Evolutionary conservation across 2,797 vertebrate species (phyloP).

Genomic region (Eupleurogrammus muticus): DNA sequence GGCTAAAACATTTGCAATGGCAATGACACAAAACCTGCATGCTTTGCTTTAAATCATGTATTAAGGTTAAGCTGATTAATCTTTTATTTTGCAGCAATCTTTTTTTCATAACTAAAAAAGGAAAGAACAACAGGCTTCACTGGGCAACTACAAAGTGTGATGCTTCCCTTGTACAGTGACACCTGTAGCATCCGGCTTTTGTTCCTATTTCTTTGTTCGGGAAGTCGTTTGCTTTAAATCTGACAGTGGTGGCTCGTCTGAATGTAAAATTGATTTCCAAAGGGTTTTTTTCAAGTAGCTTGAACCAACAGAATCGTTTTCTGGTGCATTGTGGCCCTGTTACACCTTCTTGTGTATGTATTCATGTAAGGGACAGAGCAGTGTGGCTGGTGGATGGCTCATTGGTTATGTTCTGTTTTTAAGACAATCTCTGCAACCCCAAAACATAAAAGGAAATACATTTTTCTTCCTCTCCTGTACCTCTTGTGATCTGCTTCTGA

Average conservation of each 20-base stretch:
- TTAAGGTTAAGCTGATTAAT: not conserved
- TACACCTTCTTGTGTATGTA: not conserved
- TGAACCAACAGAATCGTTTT: not conserved
- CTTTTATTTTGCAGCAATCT: not conserved
- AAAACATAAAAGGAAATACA: not conserved
- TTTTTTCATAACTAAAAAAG: not conserved
- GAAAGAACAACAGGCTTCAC: constrained; percentile 1
- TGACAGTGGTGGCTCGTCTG: constrained; percentile 4
- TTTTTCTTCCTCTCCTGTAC: not conserved
- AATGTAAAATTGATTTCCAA: not conserved
- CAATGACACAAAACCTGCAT: not conserved
- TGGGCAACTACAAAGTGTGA: constrained; percentile 32
- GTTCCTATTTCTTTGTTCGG: constrained; percentile 49
- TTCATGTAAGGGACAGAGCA: not conserved
- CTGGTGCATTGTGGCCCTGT: not conserved
- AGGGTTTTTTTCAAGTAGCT: not conserved
- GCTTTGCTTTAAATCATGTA: not conserved
- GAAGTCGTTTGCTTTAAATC: constrained; percentile 7
- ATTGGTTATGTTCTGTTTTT: not conserved
- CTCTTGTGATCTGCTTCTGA: constrained; percentile 14
- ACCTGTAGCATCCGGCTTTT: constrained; percentile 48
- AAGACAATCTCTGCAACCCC: not conserved
- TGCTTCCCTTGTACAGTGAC: not conserved
- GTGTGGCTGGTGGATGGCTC: not conserved
- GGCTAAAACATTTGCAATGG: not conserved